phyloP scores from a whole-genome alignment of 2,797 vertebrate genomes.

The Parauchenoglanis punctatus region DNA sequence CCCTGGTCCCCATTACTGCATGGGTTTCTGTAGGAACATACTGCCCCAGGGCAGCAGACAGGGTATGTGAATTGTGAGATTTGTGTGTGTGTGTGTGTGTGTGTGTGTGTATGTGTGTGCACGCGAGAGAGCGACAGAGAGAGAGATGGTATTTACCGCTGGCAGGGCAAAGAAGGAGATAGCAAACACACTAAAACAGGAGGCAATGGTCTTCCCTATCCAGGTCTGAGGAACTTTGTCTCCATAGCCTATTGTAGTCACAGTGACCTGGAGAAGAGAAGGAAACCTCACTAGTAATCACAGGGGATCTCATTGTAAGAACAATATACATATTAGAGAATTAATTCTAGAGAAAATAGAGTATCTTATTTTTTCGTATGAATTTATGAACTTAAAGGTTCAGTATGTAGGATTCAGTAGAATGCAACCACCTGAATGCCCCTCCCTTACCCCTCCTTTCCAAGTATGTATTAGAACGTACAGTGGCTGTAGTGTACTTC shows the following conservation, averaged over 20 bases:
- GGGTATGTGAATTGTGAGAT: conserved; percentile 22
- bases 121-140: conserved; percentile 1
- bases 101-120: not conserved
- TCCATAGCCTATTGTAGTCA: conserved; percentile 89
- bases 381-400: not conserved
- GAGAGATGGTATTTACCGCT: conserved; percentile 77
- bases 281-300: not conserved
- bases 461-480: too few relatives aligned
- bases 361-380: not conserved
- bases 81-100: conserved; percentile 27
- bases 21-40: conserved; percentile 53
- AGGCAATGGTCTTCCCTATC: conserved; percentile 91
- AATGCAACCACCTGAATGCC: too few relatives aligned
- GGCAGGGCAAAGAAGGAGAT: conserved; percentile 92
- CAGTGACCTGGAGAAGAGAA: conserved; percentile 78
- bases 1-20: conserved; percentile 57
- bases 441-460: too few relatives aligned
- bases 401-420: too few relatives aligned
- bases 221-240: conserved; percentile 92
- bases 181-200: conserved; percentile 91
- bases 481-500: too few relatives aligned
- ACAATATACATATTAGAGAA: not conserved
- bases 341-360: not conserved
- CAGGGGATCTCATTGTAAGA: not conserved
- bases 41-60: conserved; percentile 48